A percentile compares a stretch with the other conserved stretches of the same genome.
phyloP scores from a whole-genome alignment of 1,140 invertebrate species.

The Geopemphigus sp. region DNA sequence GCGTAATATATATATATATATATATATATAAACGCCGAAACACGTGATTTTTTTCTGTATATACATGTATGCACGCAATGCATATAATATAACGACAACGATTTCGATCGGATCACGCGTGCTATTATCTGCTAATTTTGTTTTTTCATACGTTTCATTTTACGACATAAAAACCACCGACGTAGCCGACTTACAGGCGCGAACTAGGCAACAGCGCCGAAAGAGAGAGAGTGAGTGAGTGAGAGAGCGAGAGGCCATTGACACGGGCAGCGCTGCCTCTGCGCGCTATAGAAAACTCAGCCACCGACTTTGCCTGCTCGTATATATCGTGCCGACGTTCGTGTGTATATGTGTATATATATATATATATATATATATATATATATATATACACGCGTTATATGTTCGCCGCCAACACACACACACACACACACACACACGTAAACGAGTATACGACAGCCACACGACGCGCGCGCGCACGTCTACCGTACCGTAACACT shows the following conservation, averaged over 20 bases:
- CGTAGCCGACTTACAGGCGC: no score
- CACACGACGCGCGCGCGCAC: neutral
- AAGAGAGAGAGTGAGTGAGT: neutral
- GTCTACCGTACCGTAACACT: conserved; percentile 31
- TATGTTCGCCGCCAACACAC: neutral
- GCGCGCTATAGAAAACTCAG: neutral
- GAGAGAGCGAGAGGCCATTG: conserved; percentile 38
- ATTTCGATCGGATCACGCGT: conserved; percentile 3
- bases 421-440: neutral
- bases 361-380: no score
- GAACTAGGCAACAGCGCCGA: neutral
- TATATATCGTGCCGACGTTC: no score
- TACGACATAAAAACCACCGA: conserved; percentile 17
- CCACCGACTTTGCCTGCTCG: no score
- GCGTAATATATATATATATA: no score
- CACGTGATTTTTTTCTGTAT: no score
- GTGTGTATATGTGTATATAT: no score
- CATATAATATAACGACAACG: neutral
- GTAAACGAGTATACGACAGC: no score
- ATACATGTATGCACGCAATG: no score
- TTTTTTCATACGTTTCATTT: neutral
- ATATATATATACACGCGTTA: no score
- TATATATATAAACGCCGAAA: no score
- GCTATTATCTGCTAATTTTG: neutral
- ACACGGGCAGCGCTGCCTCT: conserved; percentile 14